These are phyloP conservation scores for Zaprionus gabonicus DNA, from an alignment of 1,140 invertebrate species.

Conservation along the genomic window DNA sequence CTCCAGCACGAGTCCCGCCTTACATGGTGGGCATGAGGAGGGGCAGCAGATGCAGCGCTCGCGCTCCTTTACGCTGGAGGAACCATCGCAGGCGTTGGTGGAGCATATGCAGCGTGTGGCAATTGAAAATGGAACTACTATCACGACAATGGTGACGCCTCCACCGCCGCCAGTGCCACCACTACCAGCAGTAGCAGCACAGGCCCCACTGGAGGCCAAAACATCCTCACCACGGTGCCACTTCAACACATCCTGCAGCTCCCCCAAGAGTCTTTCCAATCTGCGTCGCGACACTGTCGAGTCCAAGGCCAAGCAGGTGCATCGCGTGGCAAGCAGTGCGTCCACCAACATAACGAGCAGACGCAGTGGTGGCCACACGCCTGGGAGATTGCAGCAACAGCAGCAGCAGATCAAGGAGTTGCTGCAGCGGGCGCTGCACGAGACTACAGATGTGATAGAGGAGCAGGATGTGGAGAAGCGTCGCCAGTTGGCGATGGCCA, in stretches of 20 bases:
- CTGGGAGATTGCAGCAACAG: slow-evolving; percentile 16
- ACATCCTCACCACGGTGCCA: slow-evolving; percentile 16
- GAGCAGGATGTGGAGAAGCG: slow-evolving; percentile 6
- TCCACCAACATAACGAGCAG: not conserved
- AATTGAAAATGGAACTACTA: not conserved
- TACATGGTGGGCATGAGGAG: slow-evolving; percentile 4
- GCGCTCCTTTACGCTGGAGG: slow-evolving; percentile 87
- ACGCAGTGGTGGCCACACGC: slow-evolving; percentile 20
- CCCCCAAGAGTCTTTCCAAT: slow-evolving; percentile 21
- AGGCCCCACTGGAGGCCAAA: not conserved
- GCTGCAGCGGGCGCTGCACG: slow-evolving; percentile 48
- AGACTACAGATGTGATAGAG: slow-evolving; percentile 14
- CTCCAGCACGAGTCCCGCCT: slow-evolving; percentile 58
- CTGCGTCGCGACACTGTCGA: slow-evolving; percentile 71
- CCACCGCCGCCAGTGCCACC: not conserved
- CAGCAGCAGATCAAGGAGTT: slow-evolving; percentile 55
- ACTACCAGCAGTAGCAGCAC: not conserved
- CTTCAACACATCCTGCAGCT: not conserved
- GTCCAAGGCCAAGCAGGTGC: slow-evolving; percentile 75
- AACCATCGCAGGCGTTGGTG: slow-evolving; percentile 87
- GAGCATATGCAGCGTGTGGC: slow-evolving; percentile 84
- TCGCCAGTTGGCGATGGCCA: slow-evolving; percentile 28
- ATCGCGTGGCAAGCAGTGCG: slow-evolving; percentile 34
- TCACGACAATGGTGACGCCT: not conserved
- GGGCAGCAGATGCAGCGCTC: slow-evolving; percentile 80